phyloP scores from a whole-genome alignment of 2,797 vertebrate genomes.

The Sebastes steindachneri region DNA sequence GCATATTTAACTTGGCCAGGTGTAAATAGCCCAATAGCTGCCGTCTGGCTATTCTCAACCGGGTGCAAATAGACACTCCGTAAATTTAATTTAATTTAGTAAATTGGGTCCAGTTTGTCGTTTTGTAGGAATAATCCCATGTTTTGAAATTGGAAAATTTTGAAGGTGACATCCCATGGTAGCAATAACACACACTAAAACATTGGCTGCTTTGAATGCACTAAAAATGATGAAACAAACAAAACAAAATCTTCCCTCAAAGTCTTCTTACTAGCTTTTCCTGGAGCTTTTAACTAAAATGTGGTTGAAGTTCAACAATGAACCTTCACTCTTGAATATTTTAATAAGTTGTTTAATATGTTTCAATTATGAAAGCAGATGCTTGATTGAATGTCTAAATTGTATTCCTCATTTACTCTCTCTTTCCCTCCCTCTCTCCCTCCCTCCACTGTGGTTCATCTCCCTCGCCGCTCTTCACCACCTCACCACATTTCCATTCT shows the following conservation, averaged over 20 bases:
- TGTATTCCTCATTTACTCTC: not conserved
- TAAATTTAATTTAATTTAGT: not conserved
- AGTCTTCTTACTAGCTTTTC: not conserved
- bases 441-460: not conserved
- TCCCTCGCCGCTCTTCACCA: not conserved
- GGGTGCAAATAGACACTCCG: too few species aligned
- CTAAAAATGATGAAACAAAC: not conserved
- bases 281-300: not conserved
- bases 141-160: not conserved
- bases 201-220: not conserved
- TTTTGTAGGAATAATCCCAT: not conserved
- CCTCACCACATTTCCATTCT: not conserved
- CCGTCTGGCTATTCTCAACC: too few species aligned
- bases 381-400: not conserved
- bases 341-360: not conserved
- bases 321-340: not conserved
- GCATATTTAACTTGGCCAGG: too few species aligned
- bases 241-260: not conserved
- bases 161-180: not conserved
- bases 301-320: not conserved
- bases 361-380: not conserved
- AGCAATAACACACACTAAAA: not conserved
- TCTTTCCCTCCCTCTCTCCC: not conserved
- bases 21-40: too few species aligned
- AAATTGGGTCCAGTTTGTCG: not conserved